A percentile compares a stretch with the other conserved stretches of the same genome.
phyloP scores from a whole-genome alignment of 2,113 vertebrate species.

The Carollia perspicillata region DNA sequence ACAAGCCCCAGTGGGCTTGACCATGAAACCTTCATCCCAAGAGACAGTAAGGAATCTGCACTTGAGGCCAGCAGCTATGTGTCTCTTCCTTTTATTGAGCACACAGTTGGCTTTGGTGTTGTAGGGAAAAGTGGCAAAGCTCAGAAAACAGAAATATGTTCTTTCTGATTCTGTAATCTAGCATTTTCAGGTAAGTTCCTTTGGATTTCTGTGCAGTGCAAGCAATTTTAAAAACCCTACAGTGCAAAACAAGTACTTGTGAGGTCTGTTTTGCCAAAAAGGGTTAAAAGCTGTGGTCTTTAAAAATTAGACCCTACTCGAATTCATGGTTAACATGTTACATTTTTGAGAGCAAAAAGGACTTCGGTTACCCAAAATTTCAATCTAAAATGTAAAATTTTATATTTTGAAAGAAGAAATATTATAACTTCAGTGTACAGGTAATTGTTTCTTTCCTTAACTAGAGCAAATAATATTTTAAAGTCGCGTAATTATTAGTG shows the following conservation, averaged over 20 bases:
- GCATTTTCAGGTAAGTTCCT: neutral
- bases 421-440: neutral
- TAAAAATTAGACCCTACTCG: neutral
- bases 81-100: slow-evolving; percentile 12
- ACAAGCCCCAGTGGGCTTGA: neutral
- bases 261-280: neutral
- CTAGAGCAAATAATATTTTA: neutral
- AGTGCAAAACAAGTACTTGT: neutral
- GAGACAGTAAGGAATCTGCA: neutral
- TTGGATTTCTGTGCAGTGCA: neutral
- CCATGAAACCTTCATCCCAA: neutral
- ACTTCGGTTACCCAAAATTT: neutral
- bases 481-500: neutral
- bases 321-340: neutral
- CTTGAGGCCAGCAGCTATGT: neutral
- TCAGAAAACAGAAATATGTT: slow-evolving; percentile 13
- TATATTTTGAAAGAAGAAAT: neutral
- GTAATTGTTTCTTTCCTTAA: neutral
- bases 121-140: neutral
- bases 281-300: neutral
- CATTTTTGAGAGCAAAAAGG: neutral
- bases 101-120: neutral
- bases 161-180: neutral
- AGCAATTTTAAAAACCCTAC: neutral
- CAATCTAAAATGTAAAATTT: neutral